Percentiles rank a stretch among this genome's conserved stretches.
Evolutionary conservation across 2,113 vertebrate species (phyloP).

Genomic region (Forbesichthys agassizii): DNA sequence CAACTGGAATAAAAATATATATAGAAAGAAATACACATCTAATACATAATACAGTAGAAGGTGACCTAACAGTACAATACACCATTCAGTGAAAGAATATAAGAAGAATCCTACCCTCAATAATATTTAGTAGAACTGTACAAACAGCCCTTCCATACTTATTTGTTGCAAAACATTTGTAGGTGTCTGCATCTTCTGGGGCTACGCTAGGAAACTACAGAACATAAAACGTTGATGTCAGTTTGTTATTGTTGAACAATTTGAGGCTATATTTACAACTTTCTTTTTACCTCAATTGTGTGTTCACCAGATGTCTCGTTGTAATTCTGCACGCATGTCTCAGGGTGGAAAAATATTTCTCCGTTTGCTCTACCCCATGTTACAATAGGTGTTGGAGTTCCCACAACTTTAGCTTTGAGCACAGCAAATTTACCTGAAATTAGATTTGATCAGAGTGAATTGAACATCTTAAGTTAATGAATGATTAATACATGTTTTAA

Average conservation of each 20-base stretch:
- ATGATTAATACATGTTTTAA: too few relatives aligned
- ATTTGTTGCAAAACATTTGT: slow-evolving; percentile 85
- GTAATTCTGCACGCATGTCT: slow-evolving; percentile 75
- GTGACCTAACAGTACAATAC: not conserved
- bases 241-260: not conserved
- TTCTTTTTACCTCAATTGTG: slow-evolving; percentile 77
- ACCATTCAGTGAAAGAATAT: not conserved
- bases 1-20: slow-evolving; percentile 74
- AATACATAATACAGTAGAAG: not conserved
- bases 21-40: not conserved
- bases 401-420: slow-evolving; percentile 82
- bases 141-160: slow-evolving; percentile 83
- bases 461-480: not conserved
- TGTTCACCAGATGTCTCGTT: slow-evolving; percentile 68
- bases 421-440: slow-evolving; percentile 82
- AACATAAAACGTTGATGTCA: slow-evolving; percentile 11
- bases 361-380: slow-evolving; percentile 77
- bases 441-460: not conserved
- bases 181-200: slow-evolving; percentile 80
- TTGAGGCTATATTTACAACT: not conserved
- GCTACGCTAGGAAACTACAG: slow-evolving; percentile 82
- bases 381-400: slow-evolving; percentile 81
- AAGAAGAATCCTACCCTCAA: slow-evolving; percentile 76
- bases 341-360: slow-evolving; percentile 71
- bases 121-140: slow-evolving; percentile 80